A percentile compares a stretch with the other conserved stretches of the same genome.
These are phyloP conservation scores for Sylvicapra grimmia DNA, from an alignment of 2,113 vertebrate species.

Conservation along the genomic window DNA sequence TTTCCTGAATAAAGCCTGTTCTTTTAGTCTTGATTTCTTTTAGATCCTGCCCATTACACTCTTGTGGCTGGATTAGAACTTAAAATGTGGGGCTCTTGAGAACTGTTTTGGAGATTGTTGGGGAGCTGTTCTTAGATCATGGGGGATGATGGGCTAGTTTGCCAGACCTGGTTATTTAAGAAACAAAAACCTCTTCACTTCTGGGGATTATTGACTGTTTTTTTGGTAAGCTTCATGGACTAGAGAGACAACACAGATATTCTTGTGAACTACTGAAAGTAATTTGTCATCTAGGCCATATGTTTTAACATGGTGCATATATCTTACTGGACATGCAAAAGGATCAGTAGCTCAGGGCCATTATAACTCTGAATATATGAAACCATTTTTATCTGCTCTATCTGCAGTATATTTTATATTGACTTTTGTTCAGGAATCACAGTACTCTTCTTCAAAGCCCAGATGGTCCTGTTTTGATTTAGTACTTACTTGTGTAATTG, in stretches of 20 bases:
- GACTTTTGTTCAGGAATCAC: slow-evolving; percentile 9
- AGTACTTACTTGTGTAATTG: not conserved
- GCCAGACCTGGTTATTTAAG: not conserved
- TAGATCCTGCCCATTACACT: not conserved
- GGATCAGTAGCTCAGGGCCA: not conserved
- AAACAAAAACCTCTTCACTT: slow-evolving; percentile 26
- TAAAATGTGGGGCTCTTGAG: slow-evolving; percentile 5
- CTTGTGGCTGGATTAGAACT: not conserved
- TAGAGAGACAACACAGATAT: slow-evolving; percentile 26
- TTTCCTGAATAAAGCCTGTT: not conserved
- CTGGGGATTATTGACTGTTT: not conserved
- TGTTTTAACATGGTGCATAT: not conserved
- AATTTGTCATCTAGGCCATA: not conserved
- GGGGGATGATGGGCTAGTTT: not conserved
- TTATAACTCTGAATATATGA: not conserved
- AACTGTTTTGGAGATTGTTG: slow-evolving; percentile 2
- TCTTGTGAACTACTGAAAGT: slow-evolving; percentile 3
- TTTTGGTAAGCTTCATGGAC: not conserved
- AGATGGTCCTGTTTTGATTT: slow-evolving; percentile 40
- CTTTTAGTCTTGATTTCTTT: not conserved
- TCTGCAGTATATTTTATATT: not conserved
- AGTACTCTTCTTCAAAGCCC: slow-evolving; percentile 22
- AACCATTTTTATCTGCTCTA: not conserved
- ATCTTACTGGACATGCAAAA: not conserved
- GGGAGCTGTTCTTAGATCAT: not conserved